Evolutionary conservation across 2,888 invertebrate species (phyloP), one percentile per base, ranked within the genome.

Genomic region (Drosophila mimica): DNA sequence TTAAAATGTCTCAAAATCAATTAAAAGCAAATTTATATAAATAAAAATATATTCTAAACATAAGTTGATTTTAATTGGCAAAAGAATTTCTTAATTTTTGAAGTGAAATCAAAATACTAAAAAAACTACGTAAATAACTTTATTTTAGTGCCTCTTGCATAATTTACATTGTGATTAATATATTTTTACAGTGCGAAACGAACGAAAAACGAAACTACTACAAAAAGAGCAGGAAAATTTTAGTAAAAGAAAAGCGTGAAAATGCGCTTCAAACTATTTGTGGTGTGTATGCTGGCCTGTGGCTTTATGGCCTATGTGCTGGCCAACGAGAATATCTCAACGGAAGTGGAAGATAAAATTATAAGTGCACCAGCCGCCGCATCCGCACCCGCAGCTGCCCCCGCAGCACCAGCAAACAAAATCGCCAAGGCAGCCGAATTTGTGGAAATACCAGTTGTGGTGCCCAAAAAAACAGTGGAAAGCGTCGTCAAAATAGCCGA

Each of bases 181-280:
- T n/a, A 57, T 57, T 75, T 77, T 81, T 88, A 48, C 81, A 89
- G 90, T 83, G 82, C 75, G 76, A 62, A 75, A 82, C 59, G 62
- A 76, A 67, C 49, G 49, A 82, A 79, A 43, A 72, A 57, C 57
- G 62, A 74, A 74, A 67, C 43, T 20, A 43, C 11, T 11, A 81
- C 77, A 30, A 6, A 38, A 65, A 58, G 38, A 57, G 15, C 46
- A 20, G 25, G 46, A 17, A 20, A 48, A 67, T 49, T 17, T 46
- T 48, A 60, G 54, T 31, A 48, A 36, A 34, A 46, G 15, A 43
- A 40, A 31, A 57, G 57, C 71, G 65, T 79, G 60, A 87, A 62
- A 74, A 92, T 92, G 92, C 89, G 88, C 70, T 88, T 92, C 59
- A 91, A 91, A 91, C 79, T 90, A 63, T 85, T 90, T 79, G 57